Evolutionary conservation across 2,113 vertebrate species (phyloP), one percentile per base, ranked within the genome.

Genomic region (Euleptes europaea): DNA sequence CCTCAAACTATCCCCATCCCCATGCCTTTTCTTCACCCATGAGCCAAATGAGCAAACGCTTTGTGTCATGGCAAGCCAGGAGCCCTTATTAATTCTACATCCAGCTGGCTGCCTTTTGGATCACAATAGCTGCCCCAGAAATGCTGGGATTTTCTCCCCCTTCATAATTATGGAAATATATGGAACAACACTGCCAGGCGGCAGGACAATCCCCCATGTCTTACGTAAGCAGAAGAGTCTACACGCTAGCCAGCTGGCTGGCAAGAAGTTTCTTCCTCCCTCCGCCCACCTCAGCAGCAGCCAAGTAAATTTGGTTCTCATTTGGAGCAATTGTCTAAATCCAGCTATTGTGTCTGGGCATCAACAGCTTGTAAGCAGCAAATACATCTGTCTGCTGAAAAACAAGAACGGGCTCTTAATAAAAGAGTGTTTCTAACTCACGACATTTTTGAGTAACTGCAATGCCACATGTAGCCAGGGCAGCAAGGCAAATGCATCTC

Each of bases 291-390:
- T 51, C 54, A 90, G 86, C 82, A 70, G 81, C 73, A 84, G 73
- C 84, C 69, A 88, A 85, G 82, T 74, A 75, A 47, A 75, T 88
- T 86, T 19, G 33, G 80, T 79, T 71, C 49, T 91, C 63, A 71
- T 77, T 74, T 0, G 13, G 60, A 65, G 31, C 49, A 63, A 76
- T 84, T 70, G 79, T 33, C 40, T 51, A 13, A 2, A 86, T 19
- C 66, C 35, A 82, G 42, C 77, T 80, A 12, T 40, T 80, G 19
- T 69, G 54, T 54, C 84, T 78, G 21, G 70, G 78, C 42, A 38
- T 69, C 3, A 72, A 84, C 1, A 83, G 82, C 69, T 35, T 84
- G 28, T 21, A 81, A 86, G 72, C 44, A 40, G 88, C 60, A 77
- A 82, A 78, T 1, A 1, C 15, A 86, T 3, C 11, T 78, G 84